Evolutionary conservation across 1,140 invertebrate genomes (phyloP).

Genomic region (Plutomurus gul): DNA sequence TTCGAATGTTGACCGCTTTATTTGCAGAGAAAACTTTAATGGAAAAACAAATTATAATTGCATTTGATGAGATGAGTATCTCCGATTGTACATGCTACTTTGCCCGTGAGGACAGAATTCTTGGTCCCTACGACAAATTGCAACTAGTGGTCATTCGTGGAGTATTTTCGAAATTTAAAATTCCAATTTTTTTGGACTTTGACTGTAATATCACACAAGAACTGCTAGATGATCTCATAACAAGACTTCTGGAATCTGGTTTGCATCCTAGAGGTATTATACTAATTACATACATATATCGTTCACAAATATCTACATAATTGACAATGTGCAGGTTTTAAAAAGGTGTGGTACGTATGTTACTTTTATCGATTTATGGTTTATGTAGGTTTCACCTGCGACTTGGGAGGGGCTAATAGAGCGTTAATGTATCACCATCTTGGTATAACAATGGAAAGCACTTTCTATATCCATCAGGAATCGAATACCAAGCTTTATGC

Average conservation of each 20-base stretch:
- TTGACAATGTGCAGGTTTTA: no score
- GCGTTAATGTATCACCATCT: no score
- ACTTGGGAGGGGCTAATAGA: no score
- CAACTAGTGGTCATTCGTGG: not conserved
- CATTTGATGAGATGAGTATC: not conserved
- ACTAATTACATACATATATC: no score
- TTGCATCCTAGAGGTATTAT: no score
- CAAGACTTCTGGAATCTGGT: no score
- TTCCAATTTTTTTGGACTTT: not conserved
- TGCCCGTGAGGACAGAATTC: not conserved
- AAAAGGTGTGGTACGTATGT: no score
- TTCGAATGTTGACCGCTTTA: not conserved
- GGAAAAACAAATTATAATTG: not conserved
- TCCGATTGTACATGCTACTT: not conserved
- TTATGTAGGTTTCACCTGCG: no score
- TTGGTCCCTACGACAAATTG: not conserved
- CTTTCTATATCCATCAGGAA: not conserved
- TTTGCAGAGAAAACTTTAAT: not conserved
- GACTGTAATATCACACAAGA: not conserved
- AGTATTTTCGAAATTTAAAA: not conserved
- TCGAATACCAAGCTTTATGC: not conserved
- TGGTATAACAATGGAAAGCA: no score
- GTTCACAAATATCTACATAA: no score
- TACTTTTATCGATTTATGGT: no score
- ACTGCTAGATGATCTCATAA: not conserved